Percentiles rank a stretch among this genome's conserved stretches.
Evolutionary conservation across 2,888 invertebrate species (phyloP).

Genomic region (Trisateles emortualis): DNA sequence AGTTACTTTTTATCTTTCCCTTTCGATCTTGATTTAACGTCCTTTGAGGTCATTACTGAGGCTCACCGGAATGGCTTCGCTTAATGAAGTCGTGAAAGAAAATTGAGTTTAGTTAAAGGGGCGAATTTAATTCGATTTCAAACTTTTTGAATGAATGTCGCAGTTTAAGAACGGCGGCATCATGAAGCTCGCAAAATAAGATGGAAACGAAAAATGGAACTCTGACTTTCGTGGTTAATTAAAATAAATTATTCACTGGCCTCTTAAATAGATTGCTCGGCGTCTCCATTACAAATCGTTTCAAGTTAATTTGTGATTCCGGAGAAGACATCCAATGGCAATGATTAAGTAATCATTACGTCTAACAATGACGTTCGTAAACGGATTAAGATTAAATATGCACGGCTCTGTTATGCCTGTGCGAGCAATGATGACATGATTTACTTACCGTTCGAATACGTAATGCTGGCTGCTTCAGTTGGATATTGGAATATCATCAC

Average conservation of each 20-base stretch:
- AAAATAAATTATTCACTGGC: slow-evolving; percentile 80
- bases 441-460: neutral
- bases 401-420: slow-evolving; percentile 8
- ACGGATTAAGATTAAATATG: slow-evolving; percentile 25
- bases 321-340: slow-evolving; percentile 56
- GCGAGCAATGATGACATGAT: neutral
- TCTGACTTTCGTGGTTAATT: slow-evolving; percentile 76
- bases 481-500: neutral
- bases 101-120: slow-evolving; percentile 86
- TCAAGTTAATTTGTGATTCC: slow-evolving; percentile 64
- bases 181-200: slow-evolving; percentile 74
- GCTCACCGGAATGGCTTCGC: slow-evolving; percentile 83
- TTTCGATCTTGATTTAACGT: slow-evolving; percentile 85
- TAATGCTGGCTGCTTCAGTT: neutral
- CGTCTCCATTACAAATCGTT: slow-evolving; percentile 72
- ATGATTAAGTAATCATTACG: slow-evolving; percentile 54
- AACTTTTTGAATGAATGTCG: slow-evolving; percentile 84
- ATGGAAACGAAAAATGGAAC: slow-evolving; percentile 76
- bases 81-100: slow-evolving; percentile 86
- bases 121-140: slow-evolving; percentile 85
- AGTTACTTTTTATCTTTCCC: slow-evolving; percentile 79
- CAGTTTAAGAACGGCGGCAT: slow-evolving; percentile 72
- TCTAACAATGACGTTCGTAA: slow-evolving; percentile 30
- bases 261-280: slow-evolving; percentile 71
- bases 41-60: slow-evolving; percentile 84